Conservation (phyloP, 2,797 vertebrate genomes). For the Gobio occitaniae region DNA sequence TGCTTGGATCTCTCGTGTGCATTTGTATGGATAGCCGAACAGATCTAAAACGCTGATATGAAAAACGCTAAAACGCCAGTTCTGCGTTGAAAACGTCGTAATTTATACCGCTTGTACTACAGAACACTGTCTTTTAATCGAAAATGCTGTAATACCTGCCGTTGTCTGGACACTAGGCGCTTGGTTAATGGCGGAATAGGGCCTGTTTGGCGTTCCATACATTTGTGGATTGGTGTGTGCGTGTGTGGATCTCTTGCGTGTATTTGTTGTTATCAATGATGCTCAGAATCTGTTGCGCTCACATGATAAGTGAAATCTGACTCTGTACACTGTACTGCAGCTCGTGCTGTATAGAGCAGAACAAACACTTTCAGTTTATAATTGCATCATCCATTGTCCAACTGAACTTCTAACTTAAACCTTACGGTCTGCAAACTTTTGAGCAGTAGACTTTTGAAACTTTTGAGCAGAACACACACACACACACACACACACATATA, state of each 20-base stretch:
- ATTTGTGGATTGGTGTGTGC: neutral
- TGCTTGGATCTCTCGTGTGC: neutral
- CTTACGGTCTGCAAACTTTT: too few relatives aligned
- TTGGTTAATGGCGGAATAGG: neutral
- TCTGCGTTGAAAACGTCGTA: neutral
- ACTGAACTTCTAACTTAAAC: too few relatives aligned
- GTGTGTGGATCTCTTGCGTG: neutral
- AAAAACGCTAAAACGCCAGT: too few relatives aligned
- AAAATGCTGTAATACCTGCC: neutral
- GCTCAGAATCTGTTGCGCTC: neutral
- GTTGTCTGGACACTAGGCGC: neutral
- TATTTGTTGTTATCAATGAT: neutral
- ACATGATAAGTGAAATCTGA: neutral
- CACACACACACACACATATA: too few relatives aligned
- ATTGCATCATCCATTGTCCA: too few relatives aligned
- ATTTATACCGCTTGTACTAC: neutral
- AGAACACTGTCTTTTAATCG: neutral
- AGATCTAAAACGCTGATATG: neutral
- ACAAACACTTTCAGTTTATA: too few relatives aligned
- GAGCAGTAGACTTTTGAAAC: too few relatives aligned
- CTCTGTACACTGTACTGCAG: too few relatives aligned
- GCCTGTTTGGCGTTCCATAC: neutral
- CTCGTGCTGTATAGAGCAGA: too few relatives aligned
- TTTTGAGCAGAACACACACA: too few relatives aligned
- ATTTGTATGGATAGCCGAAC: neutral